phyloP scores from a whole-genome alignment of 1,140 invertebrate genomes.

The Caerostris extrusa region DNA sequence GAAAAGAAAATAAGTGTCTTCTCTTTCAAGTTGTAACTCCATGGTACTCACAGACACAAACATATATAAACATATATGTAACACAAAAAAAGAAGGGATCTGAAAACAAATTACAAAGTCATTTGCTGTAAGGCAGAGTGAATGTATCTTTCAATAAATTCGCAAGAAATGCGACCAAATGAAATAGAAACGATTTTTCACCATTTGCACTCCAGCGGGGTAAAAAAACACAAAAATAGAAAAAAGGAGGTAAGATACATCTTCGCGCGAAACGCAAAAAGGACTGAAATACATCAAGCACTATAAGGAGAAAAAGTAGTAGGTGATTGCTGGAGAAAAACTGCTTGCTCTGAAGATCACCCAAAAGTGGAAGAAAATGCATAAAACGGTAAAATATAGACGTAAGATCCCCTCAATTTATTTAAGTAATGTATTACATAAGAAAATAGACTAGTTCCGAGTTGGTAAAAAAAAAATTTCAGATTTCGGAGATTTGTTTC shows the following conservation, averaged over 20 bases:
- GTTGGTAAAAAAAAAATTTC: neutral
- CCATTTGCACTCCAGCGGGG: constrained; percentile 44
- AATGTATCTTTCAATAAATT: neutral
- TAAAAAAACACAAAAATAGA: neutral
- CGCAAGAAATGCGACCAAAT: neutral
- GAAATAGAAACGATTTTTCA: constrained; percentile 73
- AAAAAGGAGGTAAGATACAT: neutral
- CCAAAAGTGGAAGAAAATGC: neutral
- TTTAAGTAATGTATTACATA: constrained; percentile 63
- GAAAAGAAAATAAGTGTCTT: too few relatives aligned
- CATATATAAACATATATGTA: neutral
- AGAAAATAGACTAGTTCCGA: neutral
- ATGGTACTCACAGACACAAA: neutral
- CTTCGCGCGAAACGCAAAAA: neutral
- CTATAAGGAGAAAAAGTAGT: neutral
- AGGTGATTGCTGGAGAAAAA: neutral
- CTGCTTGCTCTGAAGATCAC: neutral
- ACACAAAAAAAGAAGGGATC: neutral
- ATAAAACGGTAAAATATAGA: constrained; percentile 59
- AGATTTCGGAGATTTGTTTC: neutral
- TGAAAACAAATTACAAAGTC: constrained; percentile 68
- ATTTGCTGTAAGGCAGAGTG: constrained; percentile 49
- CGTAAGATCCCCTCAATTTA: neutral
- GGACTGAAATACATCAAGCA: constrained; percentile 35
- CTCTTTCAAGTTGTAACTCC: too few relatives aligned